Base-by-base conservation (phyloP, 1,140 invertebrate species). In the Andricus grossulariae region DNA sequence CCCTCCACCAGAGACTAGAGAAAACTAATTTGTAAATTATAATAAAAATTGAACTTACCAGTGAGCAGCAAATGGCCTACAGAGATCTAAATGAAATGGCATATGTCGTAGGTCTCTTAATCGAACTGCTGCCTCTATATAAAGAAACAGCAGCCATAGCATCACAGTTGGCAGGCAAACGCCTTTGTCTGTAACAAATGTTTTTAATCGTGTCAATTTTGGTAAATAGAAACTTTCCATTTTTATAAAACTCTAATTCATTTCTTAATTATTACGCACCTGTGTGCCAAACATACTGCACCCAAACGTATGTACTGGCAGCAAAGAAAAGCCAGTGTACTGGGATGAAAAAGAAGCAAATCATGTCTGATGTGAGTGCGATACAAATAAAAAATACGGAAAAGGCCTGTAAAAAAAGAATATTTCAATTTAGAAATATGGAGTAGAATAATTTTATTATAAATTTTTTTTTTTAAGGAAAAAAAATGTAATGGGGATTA, bases 261-360 rank as follows among this genome's bases (percentile, higher is more conserved):
- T 76, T 51, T 57, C 70, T 6, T 60, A 79, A 70, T 25, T 79
- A 54, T 51, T 50, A 54, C 91, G 93, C 92, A 97, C 97, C 97
- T 95, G 98, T 98, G 92, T 99, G 97, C 97, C 98, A 99, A 80
- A 99, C 97, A 92, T 98, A 99, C 92, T 99, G 98, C 85, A 99
- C 97, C 98, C 98, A 99, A 76, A 99, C 98, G 92, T 99, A 99
- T 84, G 98, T 99, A 92, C 98, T 99, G 82, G 98, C 98, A 82
- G 97, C 96, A 92, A 99, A 99, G 91, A 99, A 98, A 86, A 99
- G 93, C 96, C 98, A 99, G 90, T 99, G 97, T 82, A 99, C 95
- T 79, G 99, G 99, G 93, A 99, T 99, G 91, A 99, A 99, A 92
- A 99, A 98, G 93, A 98, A 99, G 94, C 98, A 99, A 92, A 99